Base-by-base conservation (phyloP, 1,140 invertebrate species). In the Dendroctonus ponderosae region DNA sequence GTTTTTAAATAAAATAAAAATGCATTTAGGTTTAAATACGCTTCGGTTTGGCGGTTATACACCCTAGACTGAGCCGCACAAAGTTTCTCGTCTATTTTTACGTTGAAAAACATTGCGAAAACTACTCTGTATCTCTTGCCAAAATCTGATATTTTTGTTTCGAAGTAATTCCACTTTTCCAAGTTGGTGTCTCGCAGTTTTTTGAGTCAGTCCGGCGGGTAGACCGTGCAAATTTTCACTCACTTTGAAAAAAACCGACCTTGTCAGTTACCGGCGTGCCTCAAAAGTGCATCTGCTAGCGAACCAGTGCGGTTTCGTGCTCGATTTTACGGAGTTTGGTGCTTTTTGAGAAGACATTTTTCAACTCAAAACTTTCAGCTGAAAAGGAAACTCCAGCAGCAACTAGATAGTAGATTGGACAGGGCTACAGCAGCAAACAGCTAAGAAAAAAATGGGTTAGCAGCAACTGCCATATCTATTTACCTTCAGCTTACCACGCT, bases 101-200 rank as follows among this genome's bases (percentile, higher is more conserved):
- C 64, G 54, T 51, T 37, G 14, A 38, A 59, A 61, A 11, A 11
- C 65, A 52, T 59, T 62, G 60, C 66, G 58, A 67, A 62, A 67
- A 67, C 66, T 62, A 44, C 59, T 51, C 66, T 50, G 50, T 75
- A 75, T 76, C 76, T 73, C 70, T 76, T 77, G 76, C 76, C 76
- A 77, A 77, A 77, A 58, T 74, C 70, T 72, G 75, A 77, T 77
- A 77, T 77, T 77, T 77, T 77, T 77, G 75, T 76, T 74, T 72
- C 66, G 66, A 72, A 74, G 72, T 75, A 70, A 70, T 50, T 61
- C 51, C 57, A 63, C 44, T 65, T 62, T 48, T 68, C 57, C 11
- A 63, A 65, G 44, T 39, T 59, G 56, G 54, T 54, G 53, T 64
- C 49, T 68, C 62, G 62, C 61, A 64, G 54, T 65, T 68, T 56